Evolutionary conservation across 2,797 vertebrate species (phyloP), one percentile per base, ranked within the genome.

Genomic region (Acrossocheilus wenchowensis): DNA sequence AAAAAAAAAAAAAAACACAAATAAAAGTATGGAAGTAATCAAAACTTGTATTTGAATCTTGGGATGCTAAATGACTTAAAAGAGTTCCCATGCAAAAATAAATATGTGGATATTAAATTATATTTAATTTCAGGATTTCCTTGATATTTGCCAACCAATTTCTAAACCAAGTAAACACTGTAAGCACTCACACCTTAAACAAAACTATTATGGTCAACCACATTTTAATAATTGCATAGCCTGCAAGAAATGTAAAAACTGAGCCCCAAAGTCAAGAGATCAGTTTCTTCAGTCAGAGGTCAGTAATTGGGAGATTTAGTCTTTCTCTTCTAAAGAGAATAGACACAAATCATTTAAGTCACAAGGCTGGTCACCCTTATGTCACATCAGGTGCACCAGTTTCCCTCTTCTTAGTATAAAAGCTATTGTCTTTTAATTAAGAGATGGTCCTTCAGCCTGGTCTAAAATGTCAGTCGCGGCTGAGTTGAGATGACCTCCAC

Each of bases 351-450:
- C 2, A 26, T 26, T 60, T n/a, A 26, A 90, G 86, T 92, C 90
- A 30, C 30, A 30, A 30, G 30, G 30, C 30, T 30, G 30, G 30
- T 30, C 30, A 30, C 30, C 30, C 30, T 30, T 39, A 81, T 82
- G 90, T 90, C 88, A 91, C 92, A 92, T 93, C 92, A 93, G 92
- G 90, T 93, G 89, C 84, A 89, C 89, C 90, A 86, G 78, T 78
- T 85, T 71, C 52, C 84, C 87, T 91, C 86, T 89, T 91, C 87
- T 91, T 88, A 91, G 91, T 86, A 86, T 75, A 52, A 87, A 89
- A 90, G 81, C 90, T 89, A 92, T 94, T 93, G 94, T 93, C 89
- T 94, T 95, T 95, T 95, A 95, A 96, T 96, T 95, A 95, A 95
- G 94, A 94, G 93, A 95, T 94, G 92, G 91, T 93, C 87, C 89